A percentile compares a stretch with the other conserved stretches of the same genome.
Evolutionary conservation across 2,797 vertebrate genomes (phyloP).

Genomic region (Trichosurus vulpecula): DNA sequence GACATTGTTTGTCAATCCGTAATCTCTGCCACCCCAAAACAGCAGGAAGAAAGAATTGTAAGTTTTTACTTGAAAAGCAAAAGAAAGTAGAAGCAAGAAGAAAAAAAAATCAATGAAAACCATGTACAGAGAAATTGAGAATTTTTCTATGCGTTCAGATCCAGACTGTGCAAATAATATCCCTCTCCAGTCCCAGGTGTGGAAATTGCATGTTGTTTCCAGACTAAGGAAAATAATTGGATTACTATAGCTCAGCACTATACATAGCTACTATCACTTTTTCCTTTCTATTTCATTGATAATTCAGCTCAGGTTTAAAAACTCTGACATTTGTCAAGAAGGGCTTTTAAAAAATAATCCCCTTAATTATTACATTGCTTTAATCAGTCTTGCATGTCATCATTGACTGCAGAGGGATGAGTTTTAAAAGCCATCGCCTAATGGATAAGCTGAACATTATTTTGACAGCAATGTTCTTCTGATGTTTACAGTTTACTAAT

Average conservation of each 20-base stretch:
- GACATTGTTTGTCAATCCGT: slow-evolving; percentile 41
- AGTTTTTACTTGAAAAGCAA: slow-evolving; percentile 57
- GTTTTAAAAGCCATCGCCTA: slow-evolving; percentile 31
- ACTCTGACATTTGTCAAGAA: slow-evolving; percentile 23
- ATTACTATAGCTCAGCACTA: slow-evolving; percentile 78
- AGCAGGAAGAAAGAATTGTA: slow-evolving; percentile 41
- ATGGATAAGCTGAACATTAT: slow-evolving; percentile 46
- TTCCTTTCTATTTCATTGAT: slow-evolving; percentile 70
- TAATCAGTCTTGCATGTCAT: slow-evolving; percentile 34
- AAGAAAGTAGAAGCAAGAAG: slow-evolving; percentile 52
- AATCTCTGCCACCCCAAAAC: neutral
- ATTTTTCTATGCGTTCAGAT: slow-evolving; percentile 80
- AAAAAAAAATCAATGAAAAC: slow-evolving; percentile 69
- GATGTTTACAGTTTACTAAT: slow-evolving; percentile 53
- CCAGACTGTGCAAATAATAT: slow-evolving; percentile 85
- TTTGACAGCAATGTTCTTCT: slow-evolving; percentile 57
- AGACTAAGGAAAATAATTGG: slow-evolving; percentile 81
- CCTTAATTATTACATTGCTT: slow-evolving; percentile 40
- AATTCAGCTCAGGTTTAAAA: slow-evolving; percentile 41
- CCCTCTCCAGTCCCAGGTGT: slow-evolving; percentile 77
- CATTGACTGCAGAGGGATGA: slow-evolving; percentile 25
- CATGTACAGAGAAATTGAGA: slow-evolving; percentile 62
- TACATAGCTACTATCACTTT: slow-evolving; percentile 74
- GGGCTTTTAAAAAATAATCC: slow-evolving; percentile 3
- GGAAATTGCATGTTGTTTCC: slow-evolving; percentile 83